Conservation (phyloP, 2,797 vertebrate species). For the Xiphorhynchus erythropygius region DNA sequence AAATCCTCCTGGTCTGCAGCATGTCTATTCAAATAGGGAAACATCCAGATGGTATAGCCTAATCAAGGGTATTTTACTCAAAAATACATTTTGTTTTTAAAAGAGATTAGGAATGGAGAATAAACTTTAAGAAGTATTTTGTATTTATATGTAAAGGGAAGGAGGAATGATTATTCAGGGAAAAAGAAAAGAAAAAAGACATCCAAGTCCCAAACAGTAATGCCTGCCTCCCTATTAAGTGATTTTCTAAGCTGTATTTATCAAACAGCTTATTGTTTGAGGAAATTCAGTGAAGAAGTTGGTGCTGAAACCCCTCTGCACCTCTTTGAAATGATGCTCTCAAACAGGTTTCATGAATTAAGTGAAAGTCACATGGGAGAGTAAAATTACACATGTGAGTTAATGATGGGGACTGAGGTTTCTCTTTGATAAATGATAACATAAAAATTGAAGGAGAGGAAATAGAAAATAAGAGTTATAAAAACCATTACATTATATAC, state of each 20-base stretch:
- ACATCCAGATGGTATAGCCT: background rate
- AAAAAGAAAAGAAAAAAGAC: background rate
- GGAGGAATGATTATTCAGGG: background rate
- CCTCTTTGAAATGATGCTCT: background rate
- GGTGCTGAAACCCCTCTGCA: background rate
- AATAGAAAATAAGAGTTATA: background rate
- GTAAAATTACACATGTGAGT: background rate
- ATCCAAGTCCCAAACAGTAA: background rate
- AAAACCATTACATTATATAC: background rate
- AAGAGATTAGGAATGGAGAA: background rate
- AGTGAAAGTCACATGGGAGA: background rate
- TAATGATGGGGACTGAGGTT: background rate
- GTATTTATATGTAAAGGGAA: background rate
- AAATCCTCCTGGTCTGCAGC: background rate
- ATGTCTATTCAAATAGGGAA: background rate
- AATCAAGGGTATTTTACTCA: background rate
- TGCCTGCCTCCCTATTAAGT: accelerated
- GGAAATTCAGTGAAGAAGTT: background rate
- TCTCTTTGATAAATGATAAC: background rate
- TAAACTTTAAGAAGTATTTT: background rate
- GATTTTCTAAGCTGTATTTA: background rate
- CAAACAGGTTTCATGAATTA: background rate
- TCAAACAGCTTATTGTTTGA: background rate
- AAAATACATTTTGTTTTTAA: background rate
- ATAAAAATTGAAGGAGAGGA: background rate